phyloP scores from a whole-genome alignment of 1,140 invertebrate genomes.

The Propsilocerus akamusi region DNA sequence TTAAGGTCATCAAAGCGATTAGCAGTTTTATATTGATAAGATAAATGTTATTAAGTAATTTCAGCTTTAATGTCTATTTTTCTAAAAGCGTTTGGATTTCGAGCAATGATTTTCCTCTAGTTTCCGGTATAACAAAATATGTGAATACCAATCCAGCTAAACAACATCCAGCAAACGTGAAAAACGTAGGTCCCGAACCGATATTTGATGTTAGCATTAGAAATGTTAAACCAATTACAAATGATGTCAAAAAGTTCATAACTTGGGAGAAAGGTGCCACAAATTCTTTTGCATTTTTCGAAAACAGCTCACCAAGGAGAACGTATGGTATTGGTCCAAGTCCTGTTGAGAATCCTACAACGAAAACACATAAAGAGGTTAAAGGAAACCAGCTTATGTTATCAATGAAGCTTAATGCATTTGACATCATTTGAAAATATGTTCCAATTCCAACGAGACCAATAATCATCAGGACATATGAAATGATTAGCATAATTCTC shows the following conservation, averaged over 20 bases:
- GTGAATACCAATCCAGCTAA: not conserved
- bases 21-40: too few species aligned
- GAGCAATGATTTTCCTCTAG: not conserved
- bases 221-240: not conserved
- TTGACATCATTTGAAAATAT: constrained; percentile 37
- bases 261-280: not conserved
- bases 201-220: not conserved
- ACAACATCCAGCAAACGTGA: not conserved
- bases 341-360: not conserved
- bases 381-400: not conserved
- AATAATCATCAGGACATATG: constrained; percentile 37
- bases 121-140: not conserved
- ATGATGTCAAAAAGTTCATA: not conserved
- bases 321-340: not conserved
- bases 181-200: not conserved
- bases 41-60: too few species aligned
- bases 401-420: too few species aligned
- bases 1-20: too few species aligned
- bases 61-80: too few species aligned
- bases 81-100: not conserved
- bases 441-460: constrained; percentile 38
- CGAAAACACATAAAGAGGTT: not conserved
- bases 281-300: not conserved
- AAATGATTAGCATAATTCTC: constrained; percentile 44
- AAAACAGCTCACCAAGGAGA: not conserved